phyloP scores from a whole-genome alignment of 2,888 invertebrate genomes.

The Tuta absoluta region DNA sequence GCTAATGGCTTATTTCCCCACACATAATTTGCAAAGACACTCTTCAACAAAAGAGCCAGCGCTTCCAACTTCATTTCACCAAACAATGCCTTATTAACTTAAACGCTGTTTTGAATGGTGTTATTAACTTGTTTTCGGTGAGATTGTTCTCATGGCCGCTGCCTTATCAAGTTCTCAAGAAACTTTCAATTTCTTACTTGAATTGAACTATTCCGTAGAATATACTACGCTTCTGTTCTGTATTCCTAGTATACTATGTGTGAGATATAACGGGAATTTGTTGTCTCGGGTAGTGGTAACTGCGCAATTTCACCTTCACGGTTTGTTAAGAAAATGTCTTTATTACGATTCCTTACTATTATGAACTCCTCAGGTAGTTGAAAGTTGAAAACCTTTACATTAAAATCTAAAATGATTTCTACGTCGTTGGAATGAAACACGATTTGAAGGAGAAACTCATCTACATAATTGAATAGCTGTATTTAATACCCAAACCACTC shows the following conservation, averaged over 20 bases:
- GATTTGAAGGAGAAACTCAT: constrained; percentile 19
- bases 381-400: background rate
- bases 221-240: background rate
- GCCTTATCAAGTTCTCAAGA: background rate
- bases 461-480: constrained; percentile 33
- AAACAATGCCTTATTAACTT: constrained; percentile 29
- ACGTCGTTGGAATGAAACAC: constrained; percentile 21
- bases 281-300: background rate
- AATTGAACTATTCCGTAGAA: constrained; percentile 11
- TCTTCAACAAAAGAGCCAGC: constrained; percentile 21
- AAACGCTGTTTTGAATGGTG: constrained; percentile 22
- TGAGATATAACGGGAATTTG: background rate
- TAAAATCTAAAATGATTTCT: background rate
- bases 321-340: background rate
- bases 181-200: constrained; percentile 19
- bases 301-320: constrained; percentile 11
- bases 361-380: background rate
- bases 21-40: constrained; percentile 20
- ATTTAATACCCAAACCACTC: constrained; percentile 30
- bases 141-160: constrained; percentile 22
- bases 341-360: background rate
- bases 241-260: background rate
- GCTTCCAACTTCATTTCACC: constrained; percentile 24
- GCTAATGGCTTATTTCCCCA: constrained; percentile 17
- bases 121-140: constrained; percentile 27